phyloP scores from a whole-genome alignment of 2,888 invertebrate genomes.

The Muschampia plurimacula region DNA sequence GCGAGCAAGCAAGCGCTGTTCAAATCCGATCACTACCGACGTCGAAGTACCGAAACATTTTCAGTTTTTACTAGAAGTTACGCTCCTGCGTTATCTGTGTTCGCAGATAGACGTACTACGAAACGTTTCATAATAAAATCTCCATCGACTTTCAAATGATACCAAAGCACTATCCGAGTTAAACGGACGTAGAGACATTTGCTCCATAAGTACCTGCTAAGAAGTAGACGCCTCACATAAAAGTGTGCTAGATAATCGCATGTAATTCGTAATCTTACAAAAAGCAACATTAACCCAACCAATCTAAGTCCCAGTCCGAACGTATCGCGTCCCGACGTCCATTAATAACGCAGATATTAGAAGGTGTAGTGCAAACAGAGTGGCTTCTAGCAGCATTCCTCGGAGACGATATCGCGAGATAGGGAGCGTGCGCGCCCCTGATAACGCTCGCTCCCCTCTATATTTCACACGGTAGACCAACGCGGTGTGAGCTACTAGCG shows the following conservation, averaged over 20 bases:
- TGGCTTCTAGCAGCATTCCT: constrained; percentile 29
- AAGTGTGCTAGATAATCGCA: not conserved
- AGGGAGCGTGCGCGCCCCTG: constrained; percentile 58
- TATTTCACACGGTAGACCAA: constrained; percentile 48
- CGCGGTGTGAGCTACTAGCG: constrained; percentile 46
- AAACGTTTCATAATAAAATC: too few species aligned
- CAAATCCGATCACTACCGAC: too few species aligned
- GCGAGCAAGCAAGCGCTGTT: too few species aligned
- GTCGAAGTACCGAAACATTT: too few species aligned
- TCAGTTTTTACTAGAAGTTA: too few species aligned
- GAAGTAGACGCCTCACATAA: not conserved
- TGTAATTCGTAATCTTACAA: constrained; percentile 3
- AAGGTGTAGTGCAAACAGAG: constrained; percentile 36
- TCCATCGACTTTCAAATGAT: too few species aligned
- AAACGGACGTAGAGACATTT: too few species aligned
- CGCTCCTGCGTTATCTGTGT: too few species aligned
- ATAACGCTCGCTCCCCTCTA: constrained; percentile 54
- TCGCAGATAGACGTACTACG: too few species aligned
- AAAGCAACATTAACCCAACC: constrained; percentile 4
- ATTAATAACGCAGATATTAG: constrained; percentile 39
- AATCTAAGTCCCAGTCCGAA: not conserved
- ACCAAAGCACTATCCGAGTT: too few species aligned
- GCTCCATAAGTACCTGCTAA: not conserved
- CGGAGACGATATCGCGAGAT: constrained; percentile 50
- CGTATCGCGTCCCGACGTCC: constrained; percentile 22